Evolutionary conservation across 2,113 vertebrate genomes (phyloP).

Genomic region (Phrynosoma blainvillii): DNA sequence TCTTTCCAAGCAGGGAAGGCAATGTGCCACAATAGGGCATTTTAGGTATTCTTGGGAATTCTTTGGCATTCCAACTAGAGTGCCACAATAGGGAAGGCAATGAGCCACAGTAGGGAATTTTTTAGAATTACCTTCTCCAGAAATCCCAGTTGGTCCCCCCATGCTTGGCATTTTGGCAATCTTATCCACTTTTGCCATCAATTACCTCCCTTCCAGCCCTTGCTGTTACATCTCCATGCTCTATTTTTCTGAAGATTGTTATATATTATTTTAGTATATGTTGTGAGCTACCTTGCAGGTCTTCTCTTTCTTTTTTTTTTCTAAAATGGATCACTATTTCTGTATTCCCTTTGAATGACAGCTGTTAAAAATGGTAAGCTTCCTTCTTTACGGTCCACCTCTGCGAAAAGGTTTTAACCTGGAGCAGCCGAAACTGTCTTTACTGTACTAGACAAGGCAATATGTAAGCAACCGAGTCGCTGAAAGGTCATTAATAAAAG

Average conservation of each 20-base stretch:
- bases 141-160: no score
- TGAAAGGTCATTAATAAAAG: conserved; percentile 24
- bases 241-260: background rate
- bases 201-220: no score
- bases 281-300: background rate
- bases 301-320: background rate
- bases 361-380: no score
- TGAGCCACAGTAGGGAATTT: no score
- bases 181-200: no score
- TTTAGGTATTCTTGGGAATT: no score
- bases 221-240: background rate
- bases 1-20: no score
- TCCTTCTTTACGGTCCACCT: background rate
- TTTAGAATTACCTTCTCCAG: no score
- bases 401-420: background rate
- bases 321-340: background rate
- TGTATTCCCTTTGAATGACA: background rate
- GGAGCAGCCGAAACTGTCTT: background rate
- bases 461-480: background rate
- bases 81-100: no score
- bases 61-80: no score
- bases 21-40: no score
- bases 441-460: background rate
- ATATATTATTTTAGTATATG: background rate
- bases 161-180: no score